These are phyloP conservation scores for Otis tarda DNA, from an alignment of 2,113 vertebrate species.

Conservation along the genomic window DNA sequence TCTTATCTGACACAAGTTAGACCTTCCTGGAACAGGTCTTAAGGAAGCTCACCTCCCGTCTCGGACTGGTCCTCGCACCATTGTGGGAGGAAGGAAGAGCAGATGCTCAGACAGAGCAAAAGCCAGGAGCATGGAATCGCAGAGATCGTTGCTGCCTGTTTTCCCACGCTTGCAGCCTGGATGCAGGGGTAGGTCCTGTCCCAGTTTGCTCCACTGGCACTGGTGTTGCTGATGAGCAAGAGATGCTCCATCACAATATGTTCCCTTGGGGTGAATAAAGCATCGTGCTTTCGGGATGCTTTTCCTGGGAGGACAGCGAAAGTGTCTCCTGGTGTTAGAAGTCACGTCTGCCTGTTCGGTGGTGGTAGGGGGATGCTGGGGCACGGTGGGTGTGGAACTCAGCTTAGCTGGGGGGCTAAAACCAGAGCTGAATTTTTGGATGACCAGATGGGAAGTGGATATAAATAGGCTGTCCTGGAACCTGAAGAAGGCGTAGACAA, in stretches of 20 bases:
- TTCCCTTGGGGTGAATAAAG: neutral
- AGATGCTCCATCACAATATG: neutral
- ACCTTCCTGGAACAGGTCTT: neutral
- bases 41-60: neutral
- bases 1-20: neutral
- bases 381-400: neutral
- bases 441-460: neutral
- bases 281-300: neutral
- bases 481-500: neutral
- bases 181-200: neutral
- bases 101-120: neutral
- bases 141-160: neutral
- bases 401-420: neutral
- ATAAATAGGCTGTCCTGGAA: neutral
- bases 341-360: neutral
- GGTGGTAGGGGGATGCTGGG: neutral
- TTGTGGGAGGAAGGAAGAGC: neutral
- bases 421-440: neutral
- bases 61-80: accelerated
- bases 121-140: neutral
- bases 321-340: neutral
- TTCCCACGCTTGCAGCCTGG: neutral
- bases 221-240: neutral
- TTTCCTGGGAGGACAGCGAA: neutral
- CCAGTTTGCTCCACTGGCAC: neutral